Conservation (phyloP, 2,797 vertebrate species). For the Semaprochilodus insignis region DNA sequence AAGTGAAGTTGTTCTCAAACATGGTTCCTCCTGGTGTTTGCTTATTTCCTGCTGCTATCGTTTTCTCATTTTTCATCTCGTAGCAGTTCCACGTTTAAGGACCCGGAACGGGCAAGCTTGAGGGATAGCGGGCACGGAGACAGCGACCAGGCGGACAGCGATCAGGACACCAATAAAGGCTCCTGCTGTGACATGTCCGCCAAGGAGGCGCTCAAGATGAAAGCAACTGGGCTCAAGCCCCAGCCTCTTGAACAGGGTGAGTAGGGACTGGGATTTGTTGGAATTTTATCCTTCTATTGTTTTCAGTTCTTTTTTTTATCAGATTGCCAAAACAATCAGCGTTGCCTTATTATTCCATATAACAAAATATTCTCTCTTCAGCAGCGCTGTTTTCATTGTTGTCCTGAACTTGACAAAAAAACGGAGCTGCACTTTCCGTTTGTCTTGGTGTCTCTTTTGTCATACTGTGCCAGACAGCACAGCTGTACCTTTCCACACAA, state of each 20-base stretch:
- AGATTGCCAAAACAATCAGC: background rate
- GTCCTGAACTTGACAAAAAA: background rate
- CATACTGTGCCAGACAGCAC: background rate
- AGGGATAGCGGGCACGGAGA: slow-evolving; percentile 99
- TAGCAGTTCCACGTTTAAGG: slow-evolving; percentile 99
- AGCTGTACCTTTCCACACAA: background rate
- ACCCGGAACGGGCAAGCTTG: slow-evolving; percentile 98
- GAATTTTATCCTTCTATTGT: background rate
- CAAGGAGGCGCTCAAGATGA: slow-evolving; percentile 98
- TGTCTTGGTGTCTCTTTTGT: background rate
- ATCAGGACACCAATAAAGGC: slow-evolving; percentile 99
- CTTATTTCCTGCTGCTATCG: slow-evolving; percentile 18
- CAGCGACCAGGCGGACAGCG: slow-evolving; percentile 99
- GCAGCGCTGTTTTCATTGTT: background rate
- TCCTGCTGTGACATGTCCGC: slow-evolving; percentile 99
- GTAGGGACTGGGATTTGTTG: slow-evolving; percentile 45
- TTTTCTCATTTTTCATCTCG: slow-evolving; percentile 41
- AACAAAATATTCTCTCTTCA: background rate
- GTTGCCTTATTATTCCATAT: background rate
- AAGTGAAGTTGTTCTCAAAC: slow-evolving; percentile 44
- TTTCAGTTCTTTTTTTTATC: too few relatives aligned
- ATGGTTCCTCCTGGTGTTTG: slow-evolving; percentile 27
- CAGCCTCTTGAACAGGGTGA: slow-evolving; percentile 97
- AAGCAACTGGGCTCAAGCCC: slow-evolving; percentile 92
- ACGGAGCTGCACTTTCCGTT: background rate